Percentiles rank a stretch among this genome's conserved stretches.
Conservation (phyloP, 92 coral and sea anemone genomes). For the Umimayanthus kanabou region DNA sequence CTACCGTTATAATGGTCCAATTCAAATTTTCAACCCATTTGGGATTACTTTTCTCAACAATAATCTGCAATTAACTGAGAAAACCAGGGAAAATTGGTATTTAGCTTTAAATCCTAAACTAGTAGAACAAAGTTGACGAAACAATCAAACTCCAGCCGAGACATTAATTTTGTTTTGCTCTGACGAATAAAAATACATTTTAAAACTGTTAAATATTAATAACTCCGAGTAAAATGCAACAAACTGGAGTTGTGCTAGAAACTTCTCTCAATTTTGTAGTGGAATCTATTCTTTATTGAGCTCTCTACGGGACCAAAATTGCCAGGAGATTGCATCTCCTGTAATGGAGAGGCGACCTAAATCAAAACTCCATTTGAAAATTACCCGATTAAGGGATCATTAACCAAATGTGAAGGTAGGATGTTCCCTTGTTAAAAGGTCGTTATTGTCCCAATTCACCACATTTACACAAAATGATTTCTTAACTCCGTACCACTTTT, state of each 20-base stretch:
- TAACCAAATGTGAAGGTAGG: slow-evolving; percentile 15
- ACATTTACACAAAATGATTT: too few species aligned
- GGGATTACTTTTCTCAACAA: neutral
- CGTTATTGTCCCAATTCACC: neutral
- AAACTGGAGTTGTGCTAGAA: neutral
- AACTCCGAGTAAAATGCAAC: neutral
- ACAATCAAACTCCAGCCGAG: neutral
- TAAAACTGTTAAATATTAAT: slow-evolving; percentile 34
- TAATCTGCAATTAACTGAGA: neutral
- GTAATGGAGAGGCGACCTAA: neutral
- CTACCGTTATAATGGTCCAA: neutral
- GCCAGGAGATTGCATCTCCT: neutral
- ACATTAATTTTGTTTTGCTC: slow-evolving; percentile 1
- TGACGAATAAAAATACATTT: slow-evolving; percentile 10
- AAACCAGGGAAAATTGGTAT: neutral
- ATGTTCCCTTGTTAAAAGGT: neutral
- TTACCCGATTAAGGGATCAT: neutral
- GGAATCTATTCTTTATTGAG: neutral
- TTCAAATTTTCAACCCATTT: neutral
- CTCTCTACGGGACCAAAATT: neutral
- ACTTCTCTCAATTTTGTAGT: neutral
- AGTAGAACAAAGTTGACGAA: neutral
- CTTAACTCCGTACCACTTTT: neutral
- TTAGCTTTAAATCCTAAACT: neutral
- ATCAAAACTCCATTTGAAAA: neutral